Percentiles rank a stretch among this genome's conserved stretches.
phyloP scores from a whole-genome alignment of 2,113 vertebrate species.

The Rostratula benghalensis region DNA sequence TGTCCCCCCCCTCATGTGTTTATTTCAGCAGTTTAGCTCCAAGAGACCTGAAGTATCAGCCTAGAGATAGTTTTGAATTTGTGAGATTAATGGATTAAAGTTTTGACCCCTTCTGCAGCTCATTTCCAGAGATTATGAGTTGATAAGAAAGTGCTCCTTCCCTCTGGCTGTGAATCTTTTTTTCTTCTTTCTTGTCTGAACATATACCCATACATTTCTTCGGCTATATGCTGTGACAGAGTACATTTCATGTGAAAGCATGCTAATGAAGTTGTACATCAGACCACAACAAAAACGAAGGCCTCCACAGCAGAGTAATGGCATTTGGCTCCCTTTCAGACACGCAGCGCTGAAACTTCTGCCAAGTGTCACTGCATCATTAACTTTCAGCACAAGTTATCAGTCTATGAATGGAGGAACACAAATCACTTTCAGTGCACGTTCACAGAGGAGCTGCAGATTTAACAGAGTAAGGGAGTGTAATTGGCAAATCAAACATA shows the following conservation, averaged over 20 bases:
- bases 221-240: background rate
- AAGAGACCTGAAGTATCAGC: background rate
- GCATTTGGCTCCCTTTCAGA: constrained; percentile 69
- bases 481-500: constrained; percentile 36
- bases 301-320: constrained; percentile 42
- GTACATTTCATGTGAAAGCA: constrained; percentile 2
- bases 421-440: constrained; percentile 47
- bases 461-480: background rate
- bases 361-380: constrained; percentile 71
- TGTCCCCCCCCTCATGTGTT: background rate
- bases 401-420: constrained; percentile 56
- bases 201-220: background rate
- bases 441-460: constrained; percentile 38
- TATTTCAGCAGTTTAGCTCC: background rate
- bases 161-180: background rate
- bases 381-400: constrained; percentile 71
- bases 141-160: constrained; percentile 22
- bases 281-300: constrained; percentile 51
- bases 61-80: background rate
- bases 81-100: background rate
- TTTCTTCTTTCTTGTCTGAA: background rate
- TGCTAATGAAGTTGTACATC: constrained; percentile 57
- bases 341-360: constrained; percentile 49
- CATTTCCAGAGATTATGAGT: background rate
- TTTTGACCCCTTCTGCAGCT: background rate